Evolutionary conservation across 2,797 vertebrate genomes (phyloP).

Genomic region (Sylvilagus floridanus): DNA sequence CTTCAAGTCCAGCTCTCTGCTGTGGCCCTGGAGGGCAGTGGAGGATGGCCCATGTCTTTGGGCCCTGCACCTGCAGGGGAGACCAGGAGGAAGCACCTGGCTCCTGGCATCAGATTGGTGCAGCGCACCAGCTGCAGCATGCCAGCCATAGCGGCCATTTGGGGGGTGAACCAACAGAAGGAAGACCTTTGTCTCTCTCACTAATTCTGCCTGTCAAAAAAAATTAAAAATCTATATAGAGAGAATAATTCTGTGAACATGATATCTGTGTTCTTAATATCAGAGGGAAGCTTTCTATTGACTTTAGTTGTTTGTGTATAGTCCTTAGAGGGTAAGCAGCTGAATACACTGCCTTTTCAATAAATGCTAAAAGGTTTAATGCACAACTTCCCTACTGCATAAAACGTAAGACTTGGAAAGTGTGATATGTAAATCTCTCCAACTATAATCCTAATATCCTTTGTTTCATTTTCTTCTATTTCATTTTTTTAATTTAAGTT

Average conservation of each 20-base stretch:
- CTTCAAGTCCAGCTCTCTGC: too few species aligned
- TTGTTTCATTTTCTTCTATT: constrained; percentile 2
- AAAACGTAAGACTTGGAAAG: background rate
- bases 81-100: too few species aligned
- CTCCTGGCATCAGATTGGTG: too few species aligned
- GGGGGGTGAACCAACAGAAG: too few species aligned
- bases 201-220: too few species aligned
- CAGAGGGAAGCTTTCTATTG: background rate
- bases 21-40: too few species aligned
- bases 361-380: background rate
- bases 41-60: too few species aligned
- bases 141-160: too few species aligned
- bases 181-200: too few species aligned
- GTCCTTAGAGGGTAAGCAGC: background rate
- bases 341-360: background rate
- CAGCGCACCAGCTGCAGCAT: too few species aligned
- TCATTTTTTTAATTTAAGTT: background rate
- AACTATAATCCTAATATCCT: background rate
- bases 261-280: background rate
- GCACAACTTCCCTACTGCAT: background rate
- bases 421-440: background rate
- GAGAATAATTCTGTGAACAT: background rate
- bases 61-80: too few species aligned
- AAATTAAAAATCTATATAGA: background rate
- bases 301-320: background rate